These are phyloP conservation scores for Pollicipes pollicipes DNA, from an alignment of 1,140 invertebrate genomes.

Conservation along the genomic window DNA sequence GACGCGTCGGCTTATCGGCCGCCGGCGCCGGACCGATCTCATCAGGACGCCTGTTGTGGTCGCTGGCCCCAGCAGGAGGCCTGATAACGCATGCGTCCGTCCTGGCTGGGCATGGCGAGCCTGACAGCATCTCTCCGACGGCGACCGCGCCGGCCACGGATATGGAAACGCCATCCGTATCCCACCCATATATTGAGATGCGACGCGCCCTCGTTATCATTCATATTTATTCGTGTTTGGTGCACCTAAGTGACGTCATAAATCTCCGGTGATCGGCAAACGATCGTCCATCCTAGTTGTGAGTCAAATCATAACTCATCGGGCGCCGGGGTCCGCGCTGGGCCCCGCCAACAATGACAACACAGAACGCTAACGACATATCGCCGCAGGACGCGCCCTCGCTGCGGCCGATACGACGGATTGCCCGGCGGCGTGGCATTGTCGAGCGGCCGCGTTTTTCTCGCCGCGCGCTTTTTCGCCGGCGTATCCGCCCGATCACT, in stretches of 20 bases:
- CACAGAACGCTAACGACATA: background rate
- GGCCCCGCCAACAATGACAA: background rate
- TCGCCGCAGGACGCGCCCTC: background rate
- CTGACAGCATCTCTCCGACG: too few species aligned
- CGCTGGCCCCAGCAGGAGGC: background rate
- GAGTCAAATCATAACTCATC: background rate
- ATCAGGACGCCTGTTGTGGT: too few species aligned
- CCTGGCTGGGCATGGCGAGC: background rate
- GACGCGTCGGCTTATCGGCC: too few species aligned
- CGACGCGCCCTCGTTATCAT: background rate
- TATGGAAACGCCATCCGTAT: background rate
- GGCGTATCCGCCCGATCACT: background rate
- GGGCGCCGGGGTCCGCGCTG: too few species aligned
- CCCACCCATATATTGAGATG: background rate
- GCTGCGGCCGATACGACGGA: background rate
- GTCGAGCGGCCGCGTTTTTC: background rate
- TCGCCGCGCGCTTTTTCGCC: background rate
- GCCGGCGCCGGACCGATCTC: too few species aligned
- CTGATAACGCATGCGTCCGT: background rate
- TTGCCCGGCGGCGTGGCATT: background rate
- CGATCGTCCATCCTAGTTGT: background rate
- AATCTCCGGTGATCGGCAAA: background rate
- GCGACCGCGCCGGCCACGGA: background rate
- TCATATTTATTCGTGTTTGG: constrained; percentile 2
- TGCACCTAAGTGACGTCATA: background rate